Conservation (phyloP, 2,888 invertebrate species). For the Nemoura dubitans region DNA sequence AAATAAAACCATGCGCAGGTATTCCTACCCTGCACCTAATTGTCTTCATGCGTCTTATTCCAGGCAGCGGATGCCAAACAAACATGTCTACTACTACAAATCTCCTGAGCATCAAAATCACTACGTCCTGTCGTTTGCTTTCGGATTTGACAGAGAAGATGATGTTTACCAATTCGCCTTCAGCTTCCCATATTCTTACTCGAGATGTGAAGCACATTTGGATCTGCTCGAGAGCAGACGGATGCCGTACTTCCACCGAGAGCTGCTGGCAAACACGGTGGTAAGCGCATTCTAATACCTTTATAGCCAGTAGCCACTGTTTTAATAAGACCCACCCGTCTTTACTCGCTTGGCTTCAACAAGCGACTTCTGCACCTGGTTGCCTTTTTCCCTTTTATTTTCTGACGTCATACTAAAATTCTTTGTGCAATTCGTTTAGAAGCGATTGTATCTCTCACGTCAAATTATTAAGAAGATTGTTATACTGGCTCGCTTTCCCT, state of each 20-base stretch:
- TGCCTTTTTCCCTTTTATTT: too few species aligned
- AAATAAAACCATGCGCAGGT: too few species aligned
- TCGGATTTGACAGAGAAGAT: conserved; percentile 93
- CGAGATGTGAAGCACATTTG: conserved; percentile 85
- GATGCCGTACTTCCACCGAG: conserved; percentile 70
- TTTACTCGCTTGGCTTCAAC: too few species aligned
- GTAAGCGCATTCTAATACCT: conserved; percentile 55
- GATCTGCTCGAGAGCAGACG: conserved; percentile 73
- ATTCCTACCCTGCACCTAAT: too few species aligned
- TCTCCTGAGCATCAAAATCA: conserved; percentile 89
- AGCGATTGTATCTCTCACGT: too few species aligned
- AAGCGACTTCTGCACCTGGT: too few species aligned
- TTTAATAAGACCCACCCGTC: not conserved
- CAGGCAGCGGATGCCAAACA: conserved; percentile 81
- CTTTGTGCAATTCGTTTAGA: too few species aligned
- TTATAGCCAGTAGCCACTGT: not conserved
- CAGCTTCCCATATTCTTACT: conserved; percentile 95
- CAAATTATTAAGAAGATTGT: too few species aligned
- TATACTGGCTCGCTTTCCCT: too few species aligned
- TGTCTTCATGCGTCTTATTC: too few species aligned
- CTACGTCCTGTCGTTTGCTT: conserved; percentile 92
- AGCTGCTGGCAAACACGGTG: conserved; percentile 70
- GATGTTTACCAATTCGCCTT: conserved; percentile 96
- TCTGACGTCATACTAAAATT: too few species aligned
- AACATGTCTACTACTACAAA: conserved; percentile 91